Conservation (phyloP, 2,113 vertebrate genomes). For the Macaca fascicularis region DNA sequence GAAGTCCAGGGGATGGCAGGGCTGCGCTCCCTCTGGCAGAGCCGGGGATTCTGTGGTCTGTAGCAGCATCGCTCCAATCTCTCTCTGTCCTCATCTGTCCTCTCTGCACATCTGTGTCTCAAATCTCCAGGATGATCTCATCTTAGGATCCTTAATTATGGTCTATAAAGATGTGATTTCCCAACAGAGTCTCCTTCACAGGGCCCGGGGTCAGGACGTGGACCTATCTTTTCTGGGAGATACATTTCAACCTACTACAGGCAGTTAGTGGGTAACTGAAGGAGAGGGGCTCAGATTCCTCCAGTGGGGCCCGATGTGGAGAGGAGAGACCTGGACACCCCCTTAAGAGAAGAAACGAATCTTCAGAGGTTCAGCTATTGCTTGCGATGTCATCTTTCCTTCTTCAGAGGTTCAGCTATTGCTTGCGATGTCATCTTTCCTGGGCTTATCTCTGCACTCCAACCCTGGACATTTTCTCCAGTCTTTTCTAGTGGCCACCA, state of each 20-base stretch:
- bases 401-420: background rate
- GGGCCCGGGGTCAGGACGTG: background rate
- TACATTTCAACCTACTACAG: background rate
- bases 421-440: fast-evolving
- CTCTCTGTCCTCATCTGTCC: too few species aligned
- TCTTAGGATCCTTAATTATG: background rate
- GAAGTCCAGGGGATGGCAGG: background rate
- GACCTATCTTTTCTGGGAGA: background rate
- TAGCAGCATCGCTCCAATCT: background rate
- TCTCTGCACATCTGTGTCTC: background rate
- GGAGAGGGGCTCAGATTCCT: background rate
- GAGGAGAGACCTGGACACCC: too few species aligned
- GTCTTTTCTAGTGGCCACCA: background rate
- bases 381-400: fast-evolving
- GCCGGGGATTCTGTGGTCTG: background rate
- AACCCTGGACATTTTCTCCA: background rate
- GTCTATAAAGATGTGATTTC: background rate
- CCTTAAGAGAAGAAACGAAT: background rate
- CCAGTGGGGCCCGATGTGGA: too few species aligned
- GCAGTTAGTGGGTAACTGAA: background rate
- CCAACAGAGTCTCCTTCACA: background rate
- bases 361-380: background rate
- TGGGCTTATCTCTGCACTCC: background rate
- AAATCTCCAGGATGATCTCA: background rate
- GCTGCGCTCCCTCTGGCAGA: background rate